Evolutionary conservation across 2,797 vertebrate species (phyloP).

Genomic region (Cynopterus sphinx): DNA sequence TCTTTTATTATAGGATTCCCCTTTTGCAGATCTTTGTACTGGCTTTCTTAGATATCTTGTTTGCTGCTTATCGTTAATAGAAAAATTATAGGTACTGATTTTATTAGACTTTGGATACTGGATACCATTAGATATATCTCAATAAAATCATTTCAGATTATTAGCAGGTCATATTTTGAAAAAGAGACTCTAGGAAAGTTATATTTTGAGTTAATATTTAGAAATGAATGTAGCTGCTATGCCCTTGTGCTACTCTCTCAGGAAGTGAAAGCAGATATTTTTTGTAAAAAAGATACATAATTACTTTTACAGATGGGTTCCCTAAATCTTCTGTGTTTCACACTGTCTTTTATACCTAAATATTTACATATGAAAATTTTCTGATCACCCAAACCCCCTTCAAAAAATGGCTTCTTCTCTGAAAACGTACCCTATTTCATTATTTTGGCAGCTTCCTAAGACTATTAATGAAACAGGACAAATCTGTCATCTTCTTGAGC

Average conservation of each 20-base stretch:
- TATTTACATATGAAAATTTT: neutral
- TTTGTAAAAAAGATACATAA: neutral
- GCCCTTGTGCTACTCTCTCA: neutral
- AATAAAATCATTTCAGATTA: neutral
- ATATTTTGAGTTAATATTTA: neutral
- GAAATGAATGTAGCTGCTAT: neutral
- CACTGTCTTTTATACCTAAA: neutral
- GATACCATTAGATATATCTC: neutral
- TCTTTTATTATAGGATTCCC: neutral
- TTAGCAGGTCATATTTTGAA: neutral
- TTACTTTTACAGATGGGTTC: neutral
- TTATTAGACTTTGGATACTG: neutral
- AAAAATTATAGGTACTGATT: neutral
- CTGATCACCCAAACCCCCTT: neutral
- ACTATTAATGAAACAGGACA: neutral
- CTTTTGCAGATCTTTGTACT: neutral
- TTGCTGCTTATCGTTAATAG: neutral
- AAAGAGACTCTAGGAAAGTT: neutral
- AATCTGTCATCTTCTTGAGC: neutral
- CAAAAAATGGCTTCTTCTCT: neutral
- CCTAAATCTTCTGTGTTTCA: neutral
- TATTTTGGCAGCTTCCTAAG: neutral
- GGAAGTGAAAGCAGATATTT: neutral
- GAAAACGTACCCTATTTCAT: neutral
- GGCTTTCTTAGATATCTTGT: neutral